Evolutionary conservation across 1,140 invertebrate genomes (phyloP), one percentile per base, ranked within the genome.

Genomic region (Helicoverpa zea): DNA sequence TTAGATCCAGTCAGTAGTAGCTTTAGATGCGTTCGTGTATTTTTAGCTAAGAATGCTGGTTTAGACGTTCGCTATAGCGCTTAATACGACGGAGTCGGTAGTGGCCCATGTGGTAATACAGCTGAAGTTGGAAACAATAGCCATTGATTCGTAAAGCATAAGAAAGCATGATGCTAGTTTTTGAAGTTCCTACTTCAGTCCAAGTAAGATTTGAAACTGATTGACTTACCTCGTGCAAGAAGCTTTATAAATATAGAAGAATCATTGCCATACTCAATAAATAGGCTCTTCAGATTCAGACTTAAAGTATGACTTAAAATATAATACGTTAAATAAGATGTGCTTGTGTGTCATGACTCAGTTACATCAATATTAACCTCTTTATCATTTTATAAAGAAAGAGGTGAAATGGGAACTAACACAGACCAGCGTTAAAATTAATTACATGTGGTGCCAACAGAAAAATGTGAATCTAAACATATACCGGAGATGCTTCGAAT

Each of bases 21-120:
- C 77, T 79, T 79, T 79, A 58, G 66, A 79, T 79, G 77, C 77
- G 77, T 68, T 79, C 77, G 75, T 64, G 49, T 77, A 77, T 77
- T 77, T 77, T 77, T 77, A 77, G 75, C 49, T 77, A 61, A 64
- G 59, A 77, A 77, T 77, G 75, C 52, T 77, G 61, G 75, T 77
- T 77, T 77, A 77, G 75, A 77, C 75, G 75, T 64, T 77, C 75
- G 75, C 61, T 77, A 61, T 77, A 77, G 47, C 61, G 75, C 66
- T 70, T 70, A 70, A 51, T 49, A 70, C 66, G n/a, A 70, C 66
- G 66, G 66, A 52, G 23, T 70, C 23, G 66, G 49, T 70, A 70
- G 47, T 54, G 29, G 66, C 49, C 49, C 49, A 70, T 52, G 66
- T 29, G 49, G 49, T 52, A 70, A 70, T 16, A 70, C 18, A 14